Evolutionary conservation across 1,140 invertebrate species (phyloP).

Genomic region (Drosophila rhopaloa): DNA sequence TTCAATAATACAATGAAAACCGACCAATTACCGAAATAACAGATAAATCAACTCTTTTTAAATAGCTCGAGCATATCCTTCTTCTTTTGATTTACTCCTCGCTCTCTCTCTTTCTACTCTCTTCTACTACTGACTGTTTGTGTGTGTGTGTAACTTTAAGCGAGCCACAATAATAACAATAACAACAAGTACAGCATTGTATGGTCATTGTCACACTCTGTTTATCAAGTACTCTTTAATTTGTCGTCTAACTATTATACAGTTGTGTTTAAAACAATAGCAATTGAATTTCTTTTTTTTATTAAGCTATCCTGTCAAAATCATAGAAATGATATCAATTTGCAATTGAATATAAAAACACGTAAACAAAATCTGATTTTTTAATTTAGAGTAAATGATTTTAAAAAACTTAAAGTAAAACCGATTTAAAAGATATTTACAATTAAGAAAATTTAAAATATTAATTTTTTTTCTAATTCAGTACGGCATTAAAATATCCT

Average conservation of each 20-base stretch:
- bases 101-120: constrained; percentile 12
- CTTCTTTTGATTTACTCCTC: constrained; percentile 24
- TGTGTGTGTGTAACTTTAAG: constrained; percentile 46
- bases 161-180: constrained; percentile 32
- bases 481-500: neutral
- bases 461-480: no score
- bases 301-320: no score
- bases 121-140: constrained; percentile 36
- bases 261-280: constrained; percentile 8
- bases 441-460: neutral
- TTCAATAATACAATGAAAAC: constrained; percentile 31
- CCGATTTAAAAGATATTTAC: neutral
- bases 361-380: no score
- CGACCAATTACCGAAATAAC: constrained; percentile 34
- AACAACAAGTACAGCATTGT: constrained; percentile 35
- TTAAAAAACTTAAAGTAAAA: neutral
- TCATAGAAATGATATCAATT: no score
- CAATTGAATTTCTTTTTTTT: no score
- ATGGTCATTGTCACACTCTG: constrained; percentile 64
- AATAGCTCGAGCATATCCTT: constrained; percentile 38
- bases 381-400: no score
- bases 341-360: no score
- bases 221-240: constrained; percentile 56
- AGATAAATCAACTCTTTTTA: constrained; percentile 28
- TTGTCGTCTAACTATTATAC: constrained; percentile 31